Base-by-base conservation (phyloP, 1,140 invertebrate genomes). In the Rhagoletis pomonella region DNA sequence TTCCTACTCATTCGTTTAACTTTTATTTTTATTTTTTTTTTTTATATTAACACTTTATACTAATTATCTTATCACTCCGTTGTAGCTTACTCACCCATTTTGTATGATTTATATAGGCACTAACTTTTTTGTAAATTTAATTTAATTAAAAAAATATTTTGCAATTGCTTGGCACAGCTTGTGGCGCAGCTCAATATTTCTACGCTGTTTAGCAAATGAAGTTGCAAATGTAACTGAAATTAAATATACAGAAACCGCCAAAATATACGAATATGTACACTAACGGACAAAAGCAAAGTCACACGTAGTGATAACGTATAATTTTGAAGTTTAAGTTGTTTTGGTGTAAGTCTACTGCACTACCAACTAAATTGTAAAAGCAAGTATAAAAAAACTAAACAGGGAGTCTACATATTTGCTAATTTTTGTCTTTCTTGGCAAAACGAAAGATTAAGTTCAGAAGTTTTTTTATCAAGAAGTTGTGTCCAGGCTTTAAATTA, bases 191-290 rank as follows among this genome's bases (percentile, higher is more conserved):
- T n/a, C 4, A 17, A 4, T 17, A 62, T 4, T n/a, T 62, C 12
- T 50, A 81, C 73, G 73, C 55, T 55, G 44, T 55, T 81, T 55
- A 44, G 47, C 0, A 6, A 55, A 5, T 81, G 73, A 81, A 58
- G 44, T 81, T 47, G 50, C 73, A 81, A 81, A 17, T 55, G 47
- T 19, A 81, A 81, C 47, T 81, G 73, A 29, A 4, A 42, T 19
- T n/a, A 55, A 77, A 19, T 81, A 55, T 81, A 55, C 44, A 81
- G 44, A 6, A 19, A 81, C 73, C n/a, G 73, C 73, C 7, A 81
- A 81, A 50, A 81, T 81, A 81, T 81, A 81, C 44, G 29, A 81
- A 19, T 19, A 5, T 7, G 5, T 81, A 81, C 73, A 58, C 73
- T 55, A 9, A 7, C 6, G 2, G n/a, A 19, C 47, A 81, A 29